Conservation (phyloP, 2,113 vertebrate species). For the Herpetotheres cachinnans region DNA sequence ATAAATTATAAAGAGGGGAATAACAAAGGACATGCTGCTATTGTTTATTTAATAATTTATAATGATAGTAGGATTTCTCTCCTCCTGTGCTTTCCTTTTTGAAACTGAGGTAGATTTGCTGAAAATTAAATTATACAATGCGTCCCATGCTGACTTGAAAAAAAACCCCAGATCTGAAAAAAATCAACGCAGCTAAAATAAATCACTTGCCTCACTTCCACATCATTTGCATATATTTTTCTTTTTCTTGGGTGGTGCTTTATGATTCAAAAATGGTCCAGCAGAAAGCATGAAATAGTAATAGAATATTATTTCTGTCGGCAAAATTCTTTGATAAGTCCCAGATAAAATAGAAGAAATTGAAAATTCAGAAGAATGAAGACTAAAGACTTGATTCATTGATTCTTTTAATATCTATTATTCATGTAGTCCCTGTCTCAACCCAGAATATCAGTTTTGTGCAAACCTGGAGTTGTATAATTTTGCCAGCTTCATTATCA, state of each 20-base stretch:
- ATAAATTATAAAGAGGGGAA: neutral
- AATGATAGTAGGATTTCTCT: neutral
- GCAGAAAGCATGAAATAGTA: neutral
- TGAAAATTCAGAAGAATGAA: constrained; percentile 5
- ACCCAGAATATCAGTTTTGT: neutral
- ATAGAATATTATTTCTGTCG: neutral
- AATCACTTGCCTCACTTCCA: constrained; percentile 23
- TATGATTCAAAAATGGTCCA: neutral
- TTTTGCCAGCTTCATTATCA: neutral
- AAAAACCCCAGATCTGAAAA: neutral
- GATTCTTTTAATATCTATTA: constrained; percentile 31
- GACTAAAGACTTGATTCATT: neutral
- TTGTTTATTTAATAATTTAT: neutral
- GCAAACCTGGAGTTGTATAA: neutral
- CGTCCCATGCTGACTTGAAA: neutral
- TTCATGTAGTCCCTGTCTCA: neutral
- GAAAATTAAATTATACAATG: neutral
- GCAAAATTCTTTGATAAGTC: constrained; percentile 3
- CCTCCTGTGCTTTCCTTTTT: neutral
- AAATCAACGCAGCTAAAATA: constrained; percentile 31
- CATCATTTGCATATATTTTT: neutral
- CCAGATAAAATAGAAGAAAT: constrained; percentile 19
- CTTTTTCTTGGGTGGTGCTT: neutral
- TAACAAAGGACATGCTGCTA: neutral
- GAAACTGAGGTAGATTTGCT: neutral